phyloP scores from a whole-genome alignment of 1,140 invertebrate genomes.

The Scaptomyza hsui region DNA sequence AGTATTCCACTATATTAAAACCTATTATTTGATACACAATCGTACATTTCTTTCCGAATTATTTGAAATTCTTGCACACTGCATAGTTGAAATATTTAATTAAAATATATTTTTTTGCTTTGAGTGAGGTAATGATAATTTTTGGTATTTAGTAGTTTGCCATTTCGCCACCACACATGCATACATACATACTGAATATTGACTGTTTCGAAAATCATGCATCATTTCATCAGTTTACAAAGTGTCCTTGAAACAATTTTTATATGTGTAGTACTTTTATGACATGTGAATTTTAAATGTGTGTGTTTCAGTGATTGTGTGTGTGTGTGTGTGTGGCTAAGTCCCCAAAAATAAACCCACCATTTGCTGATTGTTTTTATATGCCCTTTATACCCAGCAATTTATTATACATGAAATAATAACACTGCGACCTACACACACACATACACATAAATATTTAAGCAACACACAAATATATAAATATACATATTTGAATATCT shows the following conservation, averaged over 20 bases:
- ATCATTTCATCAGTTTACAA: constrained; percentile 34
- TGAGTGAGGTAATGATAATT: constrained; percentile 13
- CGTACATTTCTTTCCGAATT: no score
- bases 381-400: constrained; percentile 15
- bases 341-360: constrained; percentile 36
- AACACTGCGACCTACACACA: constrained; percentile 33
- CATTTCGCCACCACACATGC: constrained; percentile 32
- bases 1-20: neutral
- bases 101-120: constrained; percentile 10
- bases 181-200: constrained; percentile 6
- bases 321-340: constrained; percentile 29
- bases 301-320: constrained; percentile 13
- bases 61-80: neutral
- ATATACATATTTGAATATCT: constrained; percentile 26
- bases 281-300: constrained; percentile 28
- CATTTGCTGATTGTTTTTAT: constrained; percentile 37
- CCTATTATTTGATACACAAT: neutral
- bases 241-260: constrained; percentile 52
- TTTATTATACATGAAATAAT: constrained; percentile 20
- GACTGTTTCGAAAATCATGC: constrained; percentile 21
- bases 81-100: neutral
- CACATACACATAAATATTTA: constrained; percentile 8
- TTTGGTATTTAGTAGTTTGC: neutral
- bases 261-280: constrained; percentile 31
- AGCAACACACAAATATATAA: constrained; percentile 18